Conservation (phyloP, 2,113 vertebrate genomes). For the Nycticorax nycticorax region DNA sequence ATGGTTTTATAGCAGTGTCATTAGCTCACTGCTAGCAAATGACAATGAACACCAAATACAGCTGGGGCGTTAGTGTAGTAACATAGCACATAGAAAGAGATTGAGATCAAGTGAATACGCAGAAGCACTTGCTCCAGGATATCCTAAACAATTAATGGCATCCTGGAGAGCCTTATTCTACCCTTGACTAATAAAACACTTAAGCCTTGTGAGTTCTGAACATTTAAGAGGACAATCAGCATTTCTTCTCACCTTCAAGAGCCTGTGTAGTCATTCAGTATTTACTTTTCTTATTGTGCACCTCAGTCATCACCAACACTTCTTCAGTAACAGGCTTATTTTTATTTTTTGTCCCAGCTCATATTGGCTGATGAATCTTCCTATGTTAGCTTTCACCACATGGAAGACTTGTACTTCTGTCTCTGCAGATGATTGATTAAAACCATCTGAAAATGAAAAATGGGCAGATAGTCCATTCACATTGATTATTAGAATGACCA, state of each 20-base stretch:
- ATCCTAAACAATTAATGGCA: not conserved
- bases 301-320: not conserved
- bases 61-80: not conserved
- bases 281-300: not conserved
- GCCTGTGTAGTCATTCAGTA: not conserved
- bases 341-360: not conserved
- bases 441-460: not conserved
- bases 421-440: not conserved
- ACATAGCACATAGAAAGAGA: not conserved
- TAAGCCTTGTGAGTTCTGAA: not conserved
- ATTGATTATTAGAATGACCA: not conserved
- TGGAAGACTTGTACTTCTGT: not conserved
- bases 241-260: not conserved
- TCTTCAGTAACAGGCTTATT: not conserved
- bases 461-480: not conserved
- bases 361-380: not conserved
- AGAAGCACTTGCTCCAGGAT: not conserved
- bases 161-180: not conserved
- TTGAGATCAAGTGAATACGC: not conserved
- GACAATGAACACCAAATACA: slow-evolving; percentile 3
- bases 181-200: not conserved
- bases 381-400: not conserved
- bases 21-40: not conserved
- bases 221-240: not conserved
- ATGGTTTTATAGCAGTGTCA: not conserved